Conservation (phyloP, 2,797 vertebrate species). For the Propithecus perrieri region DNA sequence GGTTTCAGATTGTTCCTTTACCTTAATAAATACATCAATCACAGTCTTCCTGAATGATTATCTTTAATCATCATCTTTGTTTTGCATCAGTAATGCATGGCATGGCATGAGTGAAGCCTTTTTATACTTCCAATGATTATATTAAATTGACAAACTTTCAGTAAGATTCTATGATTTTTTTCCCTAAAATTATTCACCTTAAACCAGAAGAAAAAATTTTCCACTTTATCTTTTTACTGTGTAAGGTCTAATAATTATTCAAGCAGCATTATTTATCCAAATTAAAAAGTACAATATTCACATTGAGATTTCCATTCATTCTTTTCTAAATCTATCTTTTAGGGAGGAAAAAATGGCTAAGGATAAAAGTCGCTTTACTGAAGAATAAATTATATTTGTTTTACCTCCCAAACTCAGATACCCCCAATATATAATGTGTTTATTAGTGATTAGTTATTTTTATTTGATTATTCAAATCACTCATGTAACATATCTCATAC, state of each 20-base stretch:
- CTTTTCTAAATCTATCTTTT: not conserved
- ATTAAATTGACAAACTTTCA: constrained; percentile 47
- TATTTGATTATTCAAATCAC: constrained; percentile 23
- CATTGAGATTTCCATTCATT: constrained; percentile 9
- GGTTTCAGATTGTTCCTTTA: constrained; percentile 17
- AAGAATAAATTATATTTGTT: not conserved
- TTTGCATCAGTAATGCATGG: not conserved
- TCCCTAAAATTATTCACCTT: constrained; percentile 13
- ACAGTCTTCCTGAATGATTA: constrained; percentile 4
- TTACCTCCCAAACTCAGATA: not conserved
- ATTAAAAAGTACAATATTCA: constrained; percentile 13
- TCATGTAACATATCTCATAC: not conserved
- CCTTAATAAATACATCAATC: constrained; percentile 46
- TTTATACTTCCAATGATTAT: constrained; percentile 34
- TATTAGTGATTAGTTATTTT: not conserved
- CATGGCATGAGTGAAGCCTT: constrained; percentile 2
- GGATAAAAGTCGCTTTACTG: not conserved
- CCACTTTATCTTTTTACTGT: constrained; percentile 7
- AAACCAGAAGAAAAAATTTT: not conserved
- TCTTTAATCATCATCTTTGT: constrained; percentile 16
- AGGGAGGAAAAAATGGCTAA: not conserved
- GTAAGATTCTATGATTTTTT: not conserved
- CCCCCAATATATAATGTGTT: not conserved
- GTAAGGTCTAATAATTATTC: not conserved
- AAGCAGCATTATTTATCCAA: not conserved